Percentiles rank a stretch among this genome's conserved stretches.
phyloP scores from a whole-genome alignment of 2,888 invertebrate genomes.

The Carpatolechia fugitivella region DNA sequence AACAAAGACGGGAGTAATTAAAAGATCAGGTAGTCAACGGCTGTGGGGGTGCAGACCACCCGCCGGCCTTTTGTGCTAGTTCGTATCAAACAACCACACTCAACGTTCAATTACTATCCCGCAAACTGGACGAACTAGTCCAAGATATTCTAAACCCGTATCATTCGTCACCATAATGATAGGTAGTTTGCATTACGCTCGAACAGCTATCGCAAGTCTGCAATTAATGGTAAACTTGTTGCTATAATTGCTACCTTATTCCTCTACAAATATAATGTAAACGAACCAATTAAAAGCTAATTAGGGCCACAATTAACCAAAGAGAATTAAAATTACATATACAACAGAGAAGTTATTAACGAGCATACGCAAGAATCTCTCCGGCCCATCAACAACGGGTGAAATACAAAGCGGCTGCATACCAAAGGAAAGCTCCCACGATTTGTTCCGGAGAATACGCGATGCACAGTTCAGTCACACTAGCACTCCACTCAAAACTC shows the following conservation, averaged over 20 bases:
- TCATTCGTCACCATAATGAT: conserved; percentile 12
- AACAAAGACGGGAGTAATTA: conserved; percentile 46
- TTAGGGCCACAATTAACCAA: not conserved
- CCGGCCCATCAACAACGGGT: conserved; percentile 29
- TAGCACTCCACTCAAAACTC: conserved; percentile 14
- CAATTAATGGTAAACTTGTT: conserved; percentile 10
- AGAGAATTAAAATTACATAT: conserved; percentile 8
- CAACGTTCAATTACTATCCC: conserved; percentile 3
- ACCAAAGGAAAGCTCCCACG: conserved; percentile 59
- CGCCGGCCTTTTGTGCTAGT: conserved; percentile 32
- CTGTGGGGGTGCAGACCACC: conserved; percentile 35
- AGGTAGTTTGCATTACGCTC: conserved; percentile 6
- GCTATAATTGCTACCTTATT: conserved; percentile 2
- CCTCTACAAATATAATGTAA: not conserved
- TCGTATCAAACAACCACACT: conserved; percentile 23
- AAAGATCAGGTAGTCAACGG: conserved; percentile 56
- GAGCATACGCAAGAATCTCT: conserved; percentile 38
- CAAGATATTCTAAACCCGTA: not conserved
- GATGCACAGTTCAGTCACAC: conserved; percentile 12
- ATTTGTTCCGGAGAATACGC: conserved; percentile 29
- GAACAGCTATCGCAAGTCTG: conserved; percentile 1
- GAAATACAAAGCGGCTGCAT: conserved; percentile 46
- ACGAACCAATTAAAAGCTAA: conserved; percentile 9
- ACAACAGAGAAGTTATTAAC: conserved; percentile 6
- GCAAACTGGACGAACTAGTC: conserved; percentile 11